phyloP scores from a whole-genome alignment of 2,888 invertebrate species.

The Matsumyia berberina region DNA sequence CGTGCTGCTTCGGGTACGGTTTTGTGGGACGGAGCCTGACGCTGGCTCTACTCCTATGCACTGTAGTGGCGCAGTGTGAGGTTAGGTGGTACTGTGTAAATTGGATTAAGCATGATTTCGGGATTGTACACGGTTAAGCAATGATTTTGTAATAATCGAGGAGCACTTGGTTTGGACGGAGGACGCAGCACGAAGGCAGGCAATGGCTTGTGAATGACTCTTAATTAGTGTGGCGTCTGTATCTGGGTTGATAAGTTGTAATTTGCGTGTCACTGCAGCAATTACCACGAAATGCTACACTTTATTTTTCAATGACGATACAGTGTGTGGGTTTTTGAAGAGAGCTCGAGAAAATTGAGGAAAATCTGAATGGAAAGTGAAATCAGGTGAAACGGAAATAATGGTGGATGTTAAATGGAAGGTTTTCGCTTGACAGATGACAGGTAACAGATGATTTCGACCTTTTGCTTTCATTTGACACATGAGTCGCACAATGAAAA shows the following conservation, averaged over 20 bases:
- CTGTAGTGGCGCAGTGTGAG: constrained; percentile 21
- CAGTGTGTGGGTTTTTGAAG: background rate
- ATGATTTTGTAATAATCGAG: constrained; percentile 67
- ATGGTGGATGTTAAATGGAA: too few species aligned
- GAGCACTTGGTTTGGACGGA: constrained; percentile 24
- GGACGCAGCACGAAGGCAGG: constrained; percentile 27
- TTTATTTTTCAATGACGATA: constrained; percentile 5
- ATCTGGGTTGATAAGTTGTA: constrained; percentile 61
- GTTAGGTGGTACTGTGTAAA: constrained; percentile 64
- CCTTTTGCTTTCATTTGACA: too few species aligned
- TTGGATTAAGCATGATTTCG: constrained; percentile 70
- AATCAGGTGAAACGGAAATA: background rate
- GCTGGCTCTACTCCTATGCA: constrained; percentile 28
- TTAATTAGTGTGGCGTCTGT: constrained; percentile 46
- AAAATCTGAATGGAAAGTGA: background rate
- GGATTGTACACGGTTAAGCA: constrained; percentile 51
- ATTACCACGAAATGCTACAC: constrained; percentile 44
- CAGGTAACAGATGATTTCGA: too few species aligned
- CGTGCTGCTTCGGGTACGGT: constrained; percentile 25
- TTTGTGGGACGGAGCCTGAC: constrained; percentile 57
- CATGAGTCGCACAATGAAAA: too few species aligned
- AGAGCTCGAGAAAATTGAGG: background rate
- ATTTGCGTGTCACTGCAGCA: constrained; percentile 56
- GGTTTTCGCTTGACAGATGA: too few species aligned
- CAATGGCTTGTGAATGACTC: constrained; percentile 56